These are phyloP conservation scores for Esperia sulphurella DNA, from an alignment of 2,888 invertebrate species.

Conservation along the genomic window DNA sequence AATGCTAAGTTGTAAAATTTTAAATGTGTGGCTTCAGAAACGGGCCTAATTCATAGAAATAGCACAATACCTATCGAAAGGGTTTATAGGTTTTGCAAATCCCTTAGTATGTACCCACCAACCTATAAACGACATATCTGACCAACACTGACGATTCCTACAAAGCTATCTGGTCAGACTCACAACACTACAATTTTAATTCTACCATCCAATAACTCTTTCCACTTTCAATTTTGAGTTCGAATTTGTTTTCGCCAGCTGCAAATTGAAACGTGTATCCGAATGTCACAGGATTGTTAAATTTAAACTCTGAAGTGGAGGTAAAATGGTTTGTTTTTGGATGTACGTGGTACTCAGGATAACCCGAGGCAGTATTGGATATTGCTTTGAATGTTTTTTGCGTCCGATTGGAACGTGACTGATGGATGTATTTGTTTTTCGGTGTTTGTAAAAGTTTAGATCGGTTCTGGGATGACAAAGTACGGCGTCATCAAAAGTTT, in stretches of 20 bases:
- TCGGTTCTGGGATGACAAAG: constrained; percentile 7
- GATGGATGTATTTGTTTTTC: constrained; percentile 44
- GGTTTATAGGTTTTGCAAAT: constrained; percentile 1
- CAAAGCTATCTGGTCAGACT: constrained; percentile 11
- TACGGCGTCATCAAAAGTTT: constrained; percentile 4
- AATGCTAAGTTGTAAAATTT: too few species aligned
- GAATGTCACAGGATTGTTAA: background rate
- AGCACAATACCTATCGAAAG: background rate
- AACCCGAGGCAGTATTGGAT: constrained; percentile 48
- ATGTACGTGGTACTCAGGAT: constrained; percentile 19
- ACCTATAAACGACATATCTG: background rate
- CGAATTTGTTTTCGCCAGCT: background rate
- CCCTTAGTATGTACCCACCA: background rate
- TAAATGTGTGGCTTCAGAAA: too few species aligned
- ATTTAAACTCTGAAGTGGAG: background rate
- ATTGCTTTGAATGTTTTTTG: constrained; percentile 53
- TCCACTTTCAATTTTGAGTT: background rate
- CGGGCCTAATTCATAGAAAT: background rate
- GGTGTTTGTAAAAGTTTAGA: constrained; percentile 27
- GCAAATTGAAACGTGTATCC: background rate
- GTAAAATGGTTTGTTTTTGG: background rate
- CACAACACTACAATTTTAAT: background rate
- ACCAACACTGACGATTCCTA: constrained; percentile 11
- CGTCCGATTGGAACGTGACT: constrained; percentile 38
- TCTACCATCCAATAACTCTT: background rate